Evolutionary conservation across 2,113 vertebrate genomes (phyloP).

Genomic region (Proteles cristata): DNA sequence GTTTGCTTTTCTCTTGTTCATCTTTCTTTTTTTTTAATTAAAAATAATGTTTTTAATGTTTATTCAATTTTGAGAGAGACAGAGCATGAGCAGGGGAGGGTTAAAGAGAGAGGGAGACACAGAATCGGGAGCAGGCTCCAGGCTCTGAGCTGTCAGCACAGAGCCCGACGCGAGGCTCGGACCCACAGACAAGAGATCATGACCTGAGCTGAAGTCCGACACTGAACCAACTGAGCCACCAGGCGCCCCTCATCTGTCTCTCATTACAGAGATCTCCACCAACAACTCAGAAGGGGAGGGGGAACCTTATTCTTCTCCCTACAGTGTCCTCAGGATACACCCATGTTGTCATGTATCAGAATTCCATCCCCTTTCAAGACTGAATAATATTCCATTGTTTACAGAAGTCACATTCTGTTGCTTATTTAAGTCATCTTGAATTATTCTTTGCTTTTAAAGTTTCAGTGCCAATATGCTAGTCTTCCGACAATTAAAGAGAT

Average conservation of each 20-base stretch:
- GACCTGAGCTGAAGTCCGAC: no score
- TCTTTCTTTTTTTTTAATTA: neutral
- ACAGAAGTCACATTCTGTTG: neutral
- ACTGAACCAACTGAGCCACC: no score
- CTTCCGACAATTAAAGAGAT: neutral
- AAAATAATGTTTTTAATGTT: no score
- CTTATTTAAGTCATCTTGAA: neutral
- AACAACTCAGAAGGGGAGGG: neutral
- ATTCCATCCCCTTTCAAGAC: neutral
- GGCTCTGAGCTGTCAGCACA: no score
- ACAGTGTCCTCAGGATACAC: neutral
- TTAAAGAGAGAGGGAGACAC: no score
- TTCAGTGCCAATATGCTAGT: neutral
- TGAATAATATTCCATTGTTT: neutral
- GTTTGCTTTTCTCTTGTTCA: neutral
- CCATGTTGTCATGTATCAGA: neutral
- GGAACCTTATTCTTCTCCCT: neutral
- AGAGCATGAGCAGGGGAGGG: no score
- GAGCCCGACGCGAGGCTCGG: no score
- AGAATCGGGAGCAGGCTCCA: no score
- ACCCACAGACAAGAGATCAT: no score
- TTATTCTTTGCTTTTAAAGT: neutral
- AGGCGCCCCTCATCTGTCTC: neutral
- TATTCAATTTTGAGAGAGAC: no score
- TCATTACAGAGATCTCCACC: neutral